Base-by-base conservation (phyloP, 2,113 vertebrate species). In the Nycticryphes semicollaris region DNA sequence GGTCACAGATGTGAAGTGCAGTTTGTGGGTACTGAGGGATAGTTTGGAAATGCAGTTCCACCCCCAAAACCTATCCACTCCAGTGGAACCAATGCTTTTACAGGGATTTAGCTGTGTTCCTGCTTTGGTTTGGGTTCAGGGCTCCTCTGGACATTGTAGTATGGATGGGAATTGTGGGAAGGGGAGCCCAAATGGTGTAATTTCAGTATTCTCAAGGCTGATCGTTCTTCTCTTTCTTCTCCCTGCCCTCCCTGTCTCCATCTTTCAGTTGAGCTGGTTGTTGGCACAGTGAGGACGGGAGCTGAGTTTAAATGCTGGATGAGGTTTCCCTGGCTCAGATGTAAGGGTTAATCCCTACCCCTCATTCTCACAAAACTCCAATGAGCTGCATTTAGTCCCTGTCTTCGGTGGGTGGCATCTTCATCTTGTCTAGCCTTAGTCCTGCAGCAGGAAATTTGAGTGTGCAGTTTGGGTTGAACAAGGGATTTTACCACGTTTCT, bases 1-100 rank as follows among this genome's bases (percentile, higher is more conserved):
- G 54, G 14, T 64, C 30, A 28, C 7, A n/a, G 59, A 2, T 19
- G 28, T 6, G 22, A 4, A 16, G 25, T 43, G 67, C 13, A 11
- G n/a, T 21, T 23, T 0, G 1, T 54, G 12, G 45, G 23, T n/a
- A 21, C 28, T 0, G 2, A 47, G 33, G 37, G 30, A 15, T 14
- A 35, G 39, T 31, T 50, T 35, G 27, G 70, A 82, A 89, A 39
- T 50, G 53, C 1, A 4, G 6, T 67, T 76, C 27, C 17, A 31
- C 22, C 16, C 15, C 33, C 15, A 7, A 50, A 79, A 11, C 15
- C 24, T 6, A 13, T 33, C 15, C 1, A 1, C 22, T 66, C 12
- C 17, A 30, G 23, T 41, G 72, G 64, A 84, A 35, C 23, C 50
- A 59, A 5, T 2, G 2, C 8, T 54, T 82, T 8, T 22, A 33